These are phyloP conservation scores for Sepioteuthis lessoniana DNA, from an alignment of 2,888 invertebrate genomes.

Conservation along the genomic window DNA sequence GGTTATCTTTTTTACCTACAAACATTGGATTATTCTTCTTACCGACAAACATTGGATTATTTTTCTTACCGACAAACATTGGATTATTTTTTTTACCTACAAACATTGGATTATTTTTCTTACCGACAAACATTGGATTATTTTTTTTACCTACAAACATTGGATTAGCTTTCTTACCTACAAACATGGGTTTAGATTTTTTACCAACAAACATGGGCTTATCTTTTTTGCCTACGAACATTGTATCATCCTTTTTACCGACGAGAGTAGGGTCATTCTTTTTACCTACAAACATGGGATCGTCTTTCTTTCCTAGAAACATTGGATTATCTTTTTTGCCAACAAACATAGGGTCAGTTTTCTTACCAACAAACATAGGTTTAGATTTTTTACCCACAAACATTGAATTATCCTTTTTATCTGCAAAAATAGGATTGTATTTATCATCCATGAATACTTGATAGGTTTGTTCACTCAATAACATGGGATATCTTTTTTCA, in stretches of 20 bases:
- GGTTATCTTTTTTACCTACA: not conserved
- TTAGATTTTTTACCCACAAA: no score
- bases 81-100: not conserved
- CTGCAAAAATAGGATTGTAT: no score
- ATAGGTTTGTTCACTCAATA: no score
- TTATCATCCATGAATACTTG: no score
- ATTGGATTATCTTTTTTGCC: no score
- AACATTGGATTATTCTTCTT: not conserved
- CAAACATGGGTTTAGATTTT: not conserved
- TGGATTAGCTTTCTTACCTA: not conserved
- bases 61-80: not conserved
- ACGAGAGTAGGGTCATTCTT: no score
- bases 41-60: not conserved
- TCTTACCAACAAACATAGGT: no score
- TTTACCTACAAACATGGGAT: no score
- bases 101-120: not conserved
- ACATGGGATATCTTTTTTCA: no score
- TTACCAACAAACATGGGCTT: not conserved
- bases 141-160: not conserved
- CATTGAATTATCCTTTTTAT: no score
- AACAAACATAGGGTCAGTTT: no score
- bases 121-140: not conserved
- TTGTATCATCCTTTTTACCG: not conserved
- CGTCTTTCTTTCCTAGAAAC: no score
- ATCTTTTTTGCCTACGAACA: not conserved